Evolutionary conservation across 2,888 invertebrate species (phyloP), one percentile per base, ranked within the genome.

Genomic region (Odontothrips loti): DNA sequence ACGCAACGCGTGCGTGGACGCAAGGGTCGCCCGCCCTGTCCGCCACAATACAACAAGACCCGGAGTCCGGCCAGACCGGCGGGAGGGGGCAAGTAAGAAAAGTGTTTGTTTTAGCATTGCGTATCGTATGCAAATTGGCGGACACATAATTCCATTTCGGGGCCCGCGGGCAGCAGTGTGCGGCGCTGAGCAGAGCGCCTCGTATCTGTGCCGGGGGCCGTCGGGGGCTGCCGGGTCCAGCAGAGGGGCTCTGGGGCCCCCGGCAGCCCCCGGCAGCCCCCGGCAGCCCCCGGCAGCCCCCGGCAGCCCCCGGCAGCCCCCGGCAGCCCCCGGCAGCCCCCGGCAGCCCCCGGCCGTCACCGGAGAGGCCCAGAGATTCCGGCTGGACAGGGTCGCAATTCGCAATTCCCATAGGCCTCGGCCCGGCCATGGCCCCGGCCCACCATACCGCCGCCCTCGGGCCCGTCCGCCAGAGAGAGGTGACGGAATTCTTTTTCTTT

Each of bases 1-100:
- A 75, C 68, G 68, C 68, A 75, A 12, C 23, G 68, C 68, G 68
- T 75, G 68, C 68, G 68, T 75, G 68, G 68, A 75, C 68, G 68
- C 68, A 12, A 27, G 68, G 68, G 58, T 17, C 58, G 58, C n/a
- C 17, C 58, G 6, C 20, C 17, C 58, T 17, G 15, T 17, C 6
- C 58, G 15, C 58, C 34, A 43, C 34, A 43, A 43, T 43, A 43
- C 34, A 43, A 6, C 34, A 43, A 43, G 34, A 43, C n/a, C n/a
- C n/a, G n/a, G n/a, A n/a, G n/a, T n/a, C n/a, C n/a, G n/a, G n/a
- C n/a, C n/a, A n/a, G n/a, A n/a, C 2, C 34, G 51, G 51, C 51
- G 20, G 1, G n/a, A n/a, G 51, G 51, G 51, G 51, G 6, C 20
- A 51, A 12, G 51, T 12, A 51, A 51, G 51, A 51, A 51, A 12